phyloP scores from a whole-genome alignment of 2,888 invertebrate genomes.

The Branchinecta sandiegonensis region DNA sequence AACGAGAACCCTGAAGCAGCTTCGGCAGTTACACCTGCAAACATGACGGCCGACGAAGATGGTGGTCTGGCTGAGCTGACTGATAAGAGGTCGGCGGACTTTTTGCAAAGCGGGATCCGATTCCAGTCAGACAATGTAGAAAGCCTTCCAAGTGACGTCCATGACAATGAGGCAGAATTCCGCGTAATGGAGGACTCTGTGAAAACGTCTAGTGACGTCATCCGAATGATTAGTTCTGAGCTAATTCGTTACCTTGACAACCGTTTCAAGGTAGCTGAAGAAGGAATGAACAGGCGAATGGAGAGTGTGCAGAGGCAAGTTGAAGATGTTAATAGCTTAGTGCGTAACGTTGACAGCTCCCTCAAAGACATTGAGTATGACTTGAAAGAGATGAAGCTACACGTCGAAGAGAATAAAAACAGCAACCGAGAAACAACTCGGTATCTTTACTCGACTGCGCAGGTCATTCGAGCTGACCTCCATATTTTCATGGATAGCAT shows the following conservation, averaged over 20 bases:
- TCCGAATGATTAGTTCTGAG: background rate
- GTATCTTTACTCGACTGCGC: background rate
- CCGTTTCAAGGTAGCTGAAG: background rate
- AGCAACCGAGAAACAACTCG: constrained; percentile 8
- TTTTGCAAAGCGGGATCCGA: background rate
- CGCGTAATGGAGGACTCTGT: constrained; percentile 12
- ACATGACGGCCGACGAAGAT: background rate
- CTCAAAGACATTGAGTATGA: constrained; percentile 7
- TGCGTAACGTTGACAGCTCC: background rate
- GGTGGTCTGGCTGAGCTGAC: background rate
- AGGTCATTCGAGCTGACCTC: background rate
- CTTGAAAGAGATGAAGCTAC: background rate
- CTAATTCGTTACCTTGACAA: background rate
- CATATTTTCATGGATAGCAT: constrained; percentile 4
- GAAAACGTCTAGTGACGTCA: background rate
- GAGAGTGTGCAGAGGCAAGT: background rate
- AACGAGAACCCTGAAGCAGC: background rate
- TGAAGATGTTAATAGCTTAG: background rate
- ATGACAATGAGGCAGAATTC: background rate
- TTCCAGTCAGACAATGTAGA: background rate
- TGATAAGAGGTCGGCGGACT: background rate
- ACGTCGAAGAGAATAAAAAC: background rate
- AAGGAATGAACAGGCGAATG: background rate
- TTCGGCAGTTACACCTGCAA: background rate
- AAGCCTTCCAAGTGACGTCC: background rate